Base-by-base conservation (phyloP, 1,140 invertebrate species). In the Gonatopus flavifemur region DNA sequence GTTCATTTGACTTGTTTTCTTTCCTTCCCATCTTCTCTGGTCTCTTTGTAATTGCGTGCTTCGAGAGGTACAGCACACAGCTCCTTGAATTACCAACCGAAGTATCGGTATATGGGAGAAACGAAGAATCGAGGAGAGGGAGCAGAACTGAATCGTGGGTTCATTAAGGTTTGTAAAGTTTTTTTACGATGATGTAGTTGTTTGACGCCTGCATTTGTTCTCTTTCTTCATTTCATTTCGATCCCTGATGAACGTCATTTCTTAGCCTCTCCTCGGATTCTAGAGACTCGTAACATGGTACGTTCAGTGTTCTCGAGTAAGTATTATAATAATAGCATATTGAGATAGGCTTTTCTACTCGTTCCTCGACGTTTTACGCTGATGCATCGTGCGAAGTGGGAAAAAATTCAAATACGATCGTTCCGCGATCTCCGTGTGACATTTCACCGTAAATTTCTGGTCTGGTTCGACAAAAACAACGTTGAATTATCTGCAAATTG, bases 81-180 rank as follows among this genome's bases (percentile, higher is more conserved):
- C 28, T 38, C 12, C 38, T 30, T 28, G 51, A n/a, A 24, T 55
- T 52, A 35, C 19, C 8, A 31, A 15, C 28, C 15, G n/a, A 39
- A 22, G 6, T 16, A 22, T 44, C 33, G 42, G 44, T 28, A n/a
- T n/a, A n/a, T n/a, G n/a, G 28, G 49, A 47, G 53, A 47, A 52
- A 57, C 9, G 49, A 16, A 25, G 18, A 8, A 25, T 18, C 16
- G 15, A 3, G 24, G 7, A 22, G 13, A 30, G 36, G 20, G 3
- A n/a, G 25, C 3, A 9, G 16, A 58, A 32, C 25, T 42, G 49
- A n/a, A 21, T 15, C 49, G 36, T 40, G 45, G 53, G 57, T 67
- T 53, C 55, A 45, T 60, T 66, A 55, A 66, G 56, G 46, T 59
- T 64, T 66, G 21, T 49, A n/a, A 46, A 59, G 43, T 60, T 54